Evolutionary conservation across 2,888 invertebrate species (phyloP), one percentile per base, ranked within the genome.

Genomic region (Ophioninae sp.): DNA sequence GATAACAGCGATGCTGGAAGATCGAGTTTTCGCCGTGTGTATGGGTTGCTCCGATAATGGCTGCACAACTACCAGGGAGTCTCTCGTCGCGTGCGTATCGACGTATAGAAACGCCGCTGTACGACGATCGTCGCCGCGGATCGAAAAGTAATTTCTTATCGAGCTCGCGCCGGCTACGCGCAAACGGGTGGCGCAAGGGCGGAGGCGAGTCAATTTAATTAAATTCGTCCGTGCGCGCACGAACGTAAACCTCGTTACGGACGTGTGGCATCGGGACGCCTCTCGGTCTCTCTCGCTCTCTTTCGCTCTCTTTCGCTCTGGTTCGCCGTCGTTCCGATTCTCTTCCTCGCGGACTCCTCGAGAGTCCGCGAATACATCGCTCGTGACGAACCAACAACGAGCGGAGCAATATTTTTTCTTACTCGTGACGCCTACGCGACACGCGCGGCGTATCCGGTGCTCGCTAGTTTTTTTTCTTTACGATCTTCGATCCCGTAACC

Each of bases 71-170:
- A 70, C 67, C 37, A 21, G 0, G 44, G 30, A 50, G 41, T 79
- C 13, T 64, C 56, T 50, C 20, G 10, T 50, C 23, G 44, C 44
- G 39, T 37, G 50, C 39, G 30, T 56, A 62, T 44, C 23, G 37
- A 61, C 69, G 70, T 37, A 70, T 20, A 78, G 56, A 72, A 64
- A 70, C 39, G 64, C 64, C 59, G 64, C 57, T 59, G 68, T 76
- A 74, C 64, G 69, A 72, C 83, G 77, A 83, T 80, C 77, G 83
- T 68, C 75, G 77, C 74, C 81, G 69, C 82, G 70, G 82, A 89
- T 88, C 86, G 87, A 85, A 87, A 89, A 88, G 88, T 86, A 85
- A 89, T 90, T 87, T 87, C 86, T 87, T 87, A 87, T 88, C 88
- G 78, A 84, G 23, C 82, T 82, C 68, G 83, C 78, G 73, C 70